Base-by-base conservation (phyloP, 2,113 vertebrate genomes). In the Otocyon megalotis region DNA sequence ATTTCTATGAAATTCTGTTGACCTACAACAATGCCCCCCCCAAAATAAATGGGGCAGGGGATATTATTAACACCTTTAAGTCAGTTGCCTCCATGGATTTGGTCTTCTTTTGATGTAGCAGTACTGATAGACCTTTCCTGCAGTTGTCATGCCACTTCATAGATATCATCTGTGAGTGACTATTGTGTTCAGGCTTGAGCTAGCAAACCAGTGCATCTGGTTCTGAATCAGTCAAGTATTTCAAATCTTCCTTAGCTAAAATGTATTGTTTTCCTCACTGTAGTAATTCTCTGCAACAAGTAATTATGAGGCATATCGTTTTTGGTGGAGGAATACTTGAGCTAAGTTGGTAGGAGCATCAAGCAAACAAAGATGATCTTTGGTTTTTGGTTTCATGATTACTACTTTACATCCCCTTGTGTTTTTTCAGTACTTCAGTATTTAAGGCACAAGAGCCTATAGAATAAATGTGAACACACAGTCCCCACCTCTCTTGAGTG, bases 1-100 rank as follows among this genome's bases (percentile, higher is more conserved):
- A 77, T 93, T 90, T 97, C 85, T 91, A n/a, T 93, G 88, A 96
- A 90, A 92, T 86, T 95, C n/a, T 95, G 32, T 97, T 87, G 69
- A 93, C 50, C 74, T 69, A 77, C 32, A 93, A 32, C 13, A 32
- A 5, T 5, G 12, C 4, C 22, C 10, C 2, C 19, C 43, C 32
- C 1, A 54, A 65, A 24, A n/a, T 17, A n/a, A 69, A 13, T 8
- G 26, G 43, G 43, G 43, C 4, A 4, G 74, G 26, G 76, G 72
- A 32, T 14, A 53, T 63, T 88, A 17, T 60, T 71, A 80, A 74
- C 56, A 81, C 22, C 19, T 30, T 80, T 11, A 35, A 95, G 90
- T 60, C 60, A 82, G 0, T 67, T 96, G 30, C 48, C 53, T n/a
- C 94, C 56, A 8, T 14, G 88, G 83, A 77, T 82, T 65, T 93